Percentiles rank a stretch among this genome's conserved stretches.
Conservation (phyloP, 2,888 invertebrate species). For the Dryomyza anilis region DNA sequence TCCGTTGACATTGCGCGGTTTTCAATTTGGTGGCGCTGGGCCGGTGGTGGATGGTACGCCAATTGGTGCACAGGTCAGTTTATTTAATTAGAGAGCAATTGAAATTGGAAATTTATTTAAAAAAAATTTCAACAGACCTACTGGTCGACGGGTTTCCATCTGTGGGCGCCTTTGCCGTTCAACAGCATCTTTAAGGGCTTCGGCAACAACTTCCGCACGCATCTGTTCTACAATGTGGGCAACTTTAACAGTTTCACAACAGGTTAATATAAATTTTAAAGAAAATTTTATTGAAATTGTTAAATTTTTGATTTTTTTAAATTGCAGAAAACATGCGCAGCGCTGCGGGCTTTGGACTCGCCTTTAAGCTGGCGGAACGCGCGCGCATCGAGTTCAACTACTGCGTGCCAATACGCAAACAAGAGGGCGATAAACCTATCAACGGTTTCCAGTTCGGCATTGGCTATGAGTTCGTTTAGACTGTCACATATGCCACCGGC, state of each 20-base stretch:
- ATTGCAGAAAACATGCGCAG: conserved; percentile 68
- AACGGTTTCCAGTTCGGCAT: conserved; percentile 84
- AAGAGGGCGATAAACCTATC: conserved; percentile 69
- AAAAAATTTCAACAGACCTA: conserved; percentile 65
- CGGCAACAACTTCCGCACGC: conserved; percentile 84
- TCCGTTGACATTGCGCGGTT: conserved; percentile 86
- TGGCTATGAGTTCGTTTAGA: conserved; percentile 78
- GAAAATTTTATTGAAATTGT: background rate
- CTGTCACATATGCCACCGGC: background rate
- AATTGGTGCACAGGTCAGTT: conserved; percentile 68
- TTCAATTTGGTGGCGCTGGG: conserved; percentile 84
- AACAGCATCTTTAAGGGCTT: conserved; percentile 77
- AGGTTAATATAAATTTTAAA: conserved; percentile 41
- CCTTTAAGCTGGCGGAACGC: conserved; percentile 78
- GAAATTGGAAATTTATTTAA: background rate
- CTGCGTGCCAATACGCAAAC: conserved; percentile 76
- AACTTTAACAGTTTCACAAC: conserved; percentile 68
- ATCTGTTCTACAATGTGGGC: conserved; percentile 88
- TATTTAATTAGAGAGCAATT: background rate
- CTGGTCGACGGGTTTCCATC: conserved; percentile 85
- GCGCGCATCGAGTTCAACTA: conserved; percentile 97
- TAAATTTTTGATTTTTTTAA: background rate
- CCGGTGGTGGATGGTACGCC: conserved; percentile 80
- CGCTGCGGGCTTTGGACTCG: conserved; percentile 83
- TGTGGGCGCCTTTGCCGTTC: conserved; percentile 91